Evolutionary conservation across 2,888 invertebrate genomes (phyloP).

Genomic region (Pedicia rivosa): DNA sequence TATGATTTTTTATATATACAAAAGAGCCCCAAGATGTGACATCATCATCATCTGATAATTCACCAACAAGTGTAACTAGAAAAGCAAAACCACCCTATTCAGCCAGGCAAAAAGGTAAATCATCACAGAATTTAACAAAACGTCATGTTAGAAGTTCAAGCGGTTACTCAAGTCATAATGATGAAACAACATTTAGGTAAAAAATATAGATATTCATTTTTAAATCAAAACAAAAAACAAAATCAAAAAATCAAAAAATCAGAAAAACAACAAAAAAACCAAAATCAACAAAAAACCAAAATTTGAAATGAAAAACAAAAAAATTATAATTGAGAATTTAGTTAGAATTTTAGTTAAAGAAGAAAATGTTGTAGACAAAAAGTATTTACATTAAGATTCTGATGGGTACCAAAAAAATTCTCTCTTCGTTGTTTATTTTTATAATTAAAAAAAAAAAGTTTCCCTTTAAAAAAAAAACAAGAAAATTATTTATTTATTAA

Average conservation of each 20-base stretch:
- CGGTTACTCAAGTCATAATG: conserved; percentile 70
- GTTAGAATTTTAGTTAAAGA: no score
- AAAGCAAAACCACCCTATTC: conserved; percentile 47
- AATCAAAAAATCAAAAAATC: not conserved
- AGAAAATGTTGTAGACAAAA: no score
- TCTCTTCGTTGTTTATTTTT: no score
- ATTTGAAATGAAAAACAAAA: not conserved
- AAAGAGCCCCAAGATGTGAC: conserved; percentile 61
- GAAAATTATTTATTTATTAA: no score
- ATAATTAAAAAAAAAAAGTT: no score
- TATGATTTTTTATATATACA: no score
- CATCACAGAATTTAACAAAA: conserved; percentile 39
- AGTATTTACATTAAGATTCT: no score
- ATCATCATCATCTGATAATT: conserved; percentile 63
- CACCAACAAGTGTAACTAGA: conserved; percentile 47
- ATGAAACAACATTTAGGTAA: conserved; percentile 71
- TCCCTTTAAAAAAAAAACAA: no score
- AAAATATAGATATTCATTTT: conserved; percentile 12
- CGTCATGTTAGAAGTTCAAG: conserved; percentile 62
- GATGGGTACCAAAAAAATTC: no score
- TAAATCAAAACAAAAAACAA: not conserved
- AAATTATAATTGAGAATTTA: no score
- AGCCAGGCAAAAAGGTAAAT: conserved; percentile 19
- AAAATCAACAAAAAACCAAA: not conserved
- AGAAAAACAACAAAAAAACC: not conserved